phyloP scores from a whole-genome alignment of 1,140 invertebrate genomes.

The Micrasema minimum region DNA sequence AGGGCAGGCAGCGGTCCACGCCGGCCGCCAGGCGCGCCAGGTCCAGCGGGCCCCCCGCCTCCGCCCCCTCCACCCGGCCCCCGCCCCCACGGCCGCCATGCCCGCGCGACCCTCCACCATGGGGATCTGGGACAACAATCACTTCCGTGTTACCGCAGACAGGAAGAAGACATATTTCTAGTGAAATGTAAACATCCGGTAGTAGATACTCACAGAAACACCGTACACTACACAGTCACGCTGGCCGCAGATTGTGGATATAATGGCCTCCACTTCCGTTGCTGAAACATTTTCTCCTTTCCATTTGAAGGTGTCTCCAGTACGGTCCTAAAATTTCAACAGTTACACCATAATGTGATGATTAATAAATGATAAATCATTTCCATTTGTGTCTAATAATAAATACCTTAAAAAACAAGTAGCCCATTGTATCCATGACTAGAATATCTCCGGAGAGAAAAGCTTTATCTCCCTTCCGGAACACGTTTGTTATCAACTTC shows the following conservation, averaged over 20 bases:
- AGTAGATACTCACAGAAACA: conserved; percentile 75
- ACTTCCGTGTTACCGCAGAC: not conserved
- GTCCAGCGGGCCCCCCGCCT: conserved; percentile 64
- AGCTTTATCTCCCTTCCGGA: conserved; percentile 81
- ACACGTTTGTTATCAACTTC: conserved; percentile 86
- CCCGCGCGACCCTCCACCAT: conserved; percentile 88
- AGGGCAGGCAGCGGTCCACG: conserved; percentile 76
- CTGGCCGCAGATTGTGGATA: conserved; percentile 77
- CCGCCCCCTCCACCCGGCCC: no score
- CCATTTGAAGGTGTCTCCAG: conserved; percentile 90
- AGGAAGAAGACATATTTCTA: not conserved
- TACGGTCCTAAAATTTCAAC: conserved; percentile 72
- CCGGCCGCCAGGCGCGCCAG: conserved; percentile 68
- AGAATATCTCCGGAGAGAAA: conserved; percentile 90
- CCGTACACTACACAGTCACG: conserved; percentile 80
- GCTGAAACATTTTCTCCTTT: conserved; percentile 92
- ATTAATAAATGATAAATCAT: not conserved
- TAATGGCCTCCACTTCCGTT: conserved; percentile 84
- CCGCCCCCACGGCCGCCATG: conserved; percentile 91
- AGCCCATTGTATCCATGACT: conserved; percentile 83
- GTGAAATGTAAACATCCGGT: not conserved
- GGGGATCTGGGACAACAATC: conserved; percentile 68
- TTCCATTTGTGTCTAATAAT: not conserved
- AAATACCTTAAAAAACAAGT: conserved; percentile 78
- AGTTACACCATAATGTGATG: not conserved